Conservation (phyloP, 2,888 invertebrate genomes). For the Eupeodes latifasciatus region DNA sequence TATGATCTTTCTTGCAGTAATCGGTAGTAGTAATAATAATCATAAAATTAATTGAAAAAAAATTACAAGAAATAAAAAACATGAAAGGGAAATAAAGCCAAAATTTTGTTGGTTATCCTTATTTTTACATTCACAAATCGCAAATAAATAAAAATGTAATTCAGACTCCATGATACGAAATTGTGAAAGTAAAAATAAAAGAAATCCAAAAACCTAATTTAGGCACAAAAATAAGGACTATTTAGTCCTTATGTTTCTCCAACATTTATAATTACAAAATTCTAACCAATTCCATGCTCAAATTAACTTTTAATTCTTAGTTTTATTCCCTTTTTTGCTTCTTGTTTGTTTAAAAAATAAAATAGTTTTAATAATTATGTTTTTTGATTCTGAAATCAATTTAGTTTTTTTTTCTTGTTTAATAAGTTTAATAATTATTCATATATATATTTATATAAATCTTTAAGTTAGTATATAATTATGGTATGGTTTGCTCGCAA, state of each 20-base stretch:
- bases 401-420: constrained; percentile 36
- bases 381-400: constrained; percentile 63
- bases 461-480: constrained; percentile 74
- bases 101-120: constrained; percentile 43
- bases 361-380: constrained; percentile 59
- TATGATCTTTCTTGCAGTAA: constrained; percentile 57
- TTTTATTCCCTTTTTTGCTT: constrained; percentile 40
- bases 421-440: constrained; percentile 68
- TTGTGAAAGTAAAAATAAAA: constrained; percentile 56
- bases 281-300: constrained; percentile 34
- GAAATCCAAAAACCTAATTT: constrained; percentile 51
- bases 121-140: constrained; percentile 59
- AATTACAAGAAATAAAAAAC: constrained; percentile 47
- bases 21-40: constrained; percentile 44
- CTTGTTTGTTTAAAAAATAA: constrained; percentile 36
- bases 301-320: constrained; percentile 27
- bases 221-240: constrained; percentile 56
- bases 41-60: constrained; percentile 29
- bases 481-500: constrained; percentile 73
- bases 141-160: constrained; percentile 83
- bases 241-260: constrained; percentile 1
- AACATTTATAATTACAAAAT: constrained; percentile 28
- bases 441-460: constrained; percentile 59
- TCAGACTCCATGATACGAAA: constrained; percentile 82
- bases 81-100: constrained; percentile 62